phyloP scores from a whole-genome alignment of 2,113 vertebrate species.

The Callaeas wilsoni region DNA sequence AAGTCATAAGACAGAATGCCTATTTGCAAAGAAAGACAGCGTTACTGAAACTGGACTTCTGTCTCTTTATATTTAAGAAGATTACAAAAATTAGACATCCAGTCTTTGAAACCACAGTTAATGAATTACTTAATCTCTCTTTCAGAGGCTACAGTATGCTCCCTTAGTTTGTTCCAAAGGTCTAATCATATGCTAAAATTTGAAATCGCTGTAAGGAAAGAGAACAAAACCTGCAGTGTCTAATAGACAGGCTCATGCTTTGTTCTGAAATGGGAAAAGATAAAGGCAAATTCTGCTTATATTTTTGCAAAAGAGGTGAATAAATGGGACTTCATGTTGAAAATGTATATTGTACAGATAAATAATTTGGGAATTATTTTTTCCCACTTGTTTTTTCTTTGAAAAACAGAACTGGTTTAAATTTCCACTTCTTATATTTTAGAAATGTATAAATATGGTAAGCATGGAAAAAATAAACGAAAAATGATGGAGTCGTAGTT shows the following conservation, averaged over 20 bases:
- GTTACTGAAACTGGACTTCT: background rate
- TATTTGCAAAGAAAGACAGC: background rate
- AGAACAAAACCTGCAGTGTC: background rate
- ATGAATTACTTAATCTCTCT: constrained; percentile 26
- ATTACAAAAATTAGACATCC: constrained; percentile 10
- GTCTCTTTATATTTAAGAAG: background rate
- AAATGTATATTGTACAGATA: background rate
- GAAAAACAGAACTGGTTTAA: background rate
- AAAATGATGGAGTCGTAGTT: background rate
- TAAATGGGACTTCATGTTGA: background rate
- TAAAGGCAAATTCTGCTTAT: background rate
- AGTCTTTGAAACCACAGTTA: background rate
- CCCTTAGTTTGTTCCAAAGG: background rate
- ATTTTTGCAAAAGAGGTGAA: background rate
- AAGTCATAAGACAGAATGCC: background rate
- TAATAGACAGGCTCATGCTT: background rate
- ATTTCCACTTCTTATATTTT: background rate
- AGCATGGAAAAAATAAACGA: background rate
- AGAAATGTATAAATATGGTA: background rate
- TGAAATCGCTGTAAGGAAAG: background rate
- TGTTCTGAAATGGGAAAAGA: background rate
- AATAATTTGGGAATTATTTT: background rate
- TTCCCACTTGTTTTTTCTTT: background rate
- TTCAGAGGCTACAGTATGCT: background rate
- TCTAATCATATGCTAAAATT: background rate